These are phyloP conservation scores for Eurypyga helias DNA, from an alignment of 2,113 vertebrate species.

Conservation along the genomic window DNA sequence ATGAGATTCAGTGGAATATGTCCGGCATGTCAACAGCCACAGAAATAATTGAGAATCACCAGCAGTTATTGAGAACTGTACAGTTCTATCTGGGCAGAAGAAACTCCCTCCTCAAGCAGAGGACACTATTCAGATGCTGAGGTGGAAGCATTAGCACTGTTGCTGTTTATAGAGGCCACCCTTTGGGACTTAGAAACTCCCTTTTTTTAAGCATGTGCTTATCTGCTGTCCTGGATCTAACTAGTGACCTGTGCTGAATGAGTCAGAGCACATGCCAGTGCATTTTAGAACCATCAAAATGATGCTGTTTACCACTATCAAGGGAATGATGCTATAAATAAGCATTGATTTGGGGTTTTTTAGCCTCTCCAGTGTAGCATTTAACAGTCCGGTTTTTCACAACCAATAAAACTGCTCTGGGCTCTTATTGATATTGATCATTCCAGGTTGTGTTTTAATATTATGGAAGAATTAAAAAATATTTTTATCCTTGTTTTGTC, in stretches of 20 bases:
- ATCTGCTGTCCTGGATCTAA: background rate
- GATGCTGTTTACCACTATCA: background rate
- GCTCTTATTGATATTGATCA: background rate
- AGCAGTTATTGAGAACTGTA: background rate
- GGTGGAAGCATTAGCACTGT: background rate
- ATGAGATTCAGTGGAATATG: background rate
- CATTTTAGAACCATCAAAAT: background rate
- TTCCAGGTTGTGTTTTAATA: conserved; percentile 6
- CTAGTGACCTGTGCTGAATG: conserved; percentile 2
- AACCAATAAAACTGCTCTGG: background rate
- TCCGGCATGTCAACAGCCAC: background rate
- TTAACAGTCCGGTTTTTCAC: conserved; percentile 9
- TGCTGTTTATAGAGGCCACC: background rate
- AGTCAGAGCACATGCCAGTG: background rate
- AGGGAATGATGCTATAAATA: background rate
- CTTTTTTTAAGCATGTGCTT: background rate
- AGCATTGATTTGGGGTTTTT: background rate
- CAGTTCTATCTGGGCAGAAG: background rate
- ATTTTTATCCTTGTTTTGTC: conserved; percentile 34
- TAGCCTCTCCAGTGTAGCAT: background rate
- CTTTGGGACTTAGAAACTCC: background rate
- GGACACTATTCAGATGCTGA: background rate
- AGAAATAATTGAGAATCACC: background rate
- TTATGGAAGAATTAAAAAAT: background rate
- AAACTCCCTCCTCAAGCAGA: background rate